Evolutionary conservation across 2,113 vertebrate species (phyloP).

Genomic region (Dicentrarchus labrax): DNA sequence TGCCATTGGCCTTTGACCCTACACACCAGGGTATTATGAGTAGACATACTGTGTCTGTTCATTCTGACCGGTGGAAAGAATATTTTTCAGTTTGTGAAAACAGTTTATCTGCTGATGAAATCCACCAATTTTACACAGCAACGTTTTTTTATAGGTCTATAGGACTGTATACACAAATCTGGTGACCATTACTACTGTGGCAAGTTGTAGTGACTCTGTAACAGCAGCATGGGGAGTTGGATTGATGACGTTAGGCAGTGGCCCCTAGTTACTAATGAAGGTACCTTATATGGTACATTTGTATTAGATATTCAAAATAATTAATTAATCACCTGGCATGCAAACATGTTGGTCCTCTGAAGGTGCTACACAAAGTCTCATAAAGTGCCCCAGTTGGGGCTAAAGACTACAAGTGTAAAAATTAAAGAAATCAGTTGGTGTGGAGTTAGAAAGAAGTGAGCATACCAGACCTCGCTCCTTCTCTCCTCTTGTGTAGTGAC

Average conservation of each 20-base stretch:
- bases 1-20: constrained; percentile 49
- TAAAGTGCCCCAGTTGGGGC: background rate
- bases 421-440: no score
- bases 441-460: no score
- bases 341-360: background rate
- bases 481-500: background rate
- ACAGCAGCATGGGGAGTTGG: no score
- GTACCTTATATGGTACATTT: no score
- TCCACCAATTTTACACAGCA: background rate
- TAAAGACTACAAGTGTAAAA: no score
- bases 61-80: constrained; percentile 1
- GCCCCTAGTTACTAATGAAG: no score
- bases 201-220: no score
- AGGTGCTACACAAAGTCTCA: background rate
- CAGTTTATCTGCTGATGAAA: background rate
- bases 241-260: no score
- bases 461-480: background rate
- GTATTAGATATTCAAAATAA: no score
- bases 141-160: background rate
- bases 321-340: no score
- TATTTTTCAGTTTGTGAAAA: constrained; percentile 1
- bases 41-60: constrained; percentile 5
- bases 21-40: constrained; percentile 29
- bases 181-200: no score
- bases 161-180: no score